A percentile compares a stretch with the other conserved stretches of the same genome.
phyloP scores from a whole-genome alignment of 2,888 invertebrate species.

The Gastracanthus pulcherrimus region DNA sequence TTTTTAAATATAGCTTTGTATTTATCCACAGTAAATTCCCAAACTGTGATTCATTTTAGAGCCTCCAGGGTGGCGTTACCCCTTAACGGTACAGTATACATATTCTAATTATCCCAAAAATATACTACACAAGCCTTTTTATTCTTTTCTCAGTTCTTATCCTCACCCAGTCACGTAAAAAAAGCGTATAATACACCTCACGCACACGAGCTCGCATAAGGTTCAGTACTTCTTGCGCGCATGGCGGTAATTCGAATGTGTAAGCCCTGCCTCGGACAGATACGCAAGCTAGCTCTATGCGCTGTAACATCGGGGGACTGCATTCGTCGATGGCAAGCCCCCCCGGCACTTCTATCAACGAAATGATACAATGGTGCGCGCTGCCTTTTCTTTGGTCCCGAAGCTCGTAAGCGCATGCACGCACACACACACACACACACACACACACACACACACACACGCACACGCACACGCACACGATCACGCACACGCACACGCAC shows the following conservation, averaged over 20 bases:
- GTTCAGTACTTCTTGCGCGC: background rate
- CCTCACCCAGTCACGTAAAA: background rate
- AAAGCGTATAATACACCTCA: background rate
- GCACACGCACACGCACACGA: too few species aligned
- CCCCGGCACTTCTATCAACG: background rate
- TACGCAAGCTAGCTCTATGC: background rate
- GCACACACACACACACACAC: too few species aligned
- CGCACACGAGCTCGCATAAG: background rate
- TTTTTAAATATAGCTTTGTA: background rate
- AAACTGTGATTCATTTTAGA: too few species aligned
- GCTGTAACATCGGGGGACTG: too few species aligned
- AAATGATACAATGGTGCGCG: conserved; percentile 5
- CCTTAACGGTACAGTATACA: too few species aligned
- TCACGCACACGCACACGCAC: too few species aligned
- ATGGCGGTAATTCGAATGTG: background rate
- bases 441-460: too few species aligned
- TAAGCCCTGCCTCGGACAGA: background rate
- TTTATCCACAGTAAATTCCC: too few species aligned
- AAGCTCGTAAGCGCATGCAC: too few species aligned
- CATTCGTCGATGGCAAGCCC: background rate
- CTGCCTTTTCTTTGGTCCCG: too few species aligned
- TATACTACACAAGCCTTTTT: background rate
- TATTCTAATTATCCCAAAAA: background rate
- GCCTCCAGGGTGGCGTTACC: too few species aligned
- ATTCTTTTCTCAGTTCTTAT: too few species aligned